These are phyloP conservation scores for Lynx canadensis DNA, from an alignment of 2,113 vertebrate genomes.

Conservation along the genomic window DNA sequence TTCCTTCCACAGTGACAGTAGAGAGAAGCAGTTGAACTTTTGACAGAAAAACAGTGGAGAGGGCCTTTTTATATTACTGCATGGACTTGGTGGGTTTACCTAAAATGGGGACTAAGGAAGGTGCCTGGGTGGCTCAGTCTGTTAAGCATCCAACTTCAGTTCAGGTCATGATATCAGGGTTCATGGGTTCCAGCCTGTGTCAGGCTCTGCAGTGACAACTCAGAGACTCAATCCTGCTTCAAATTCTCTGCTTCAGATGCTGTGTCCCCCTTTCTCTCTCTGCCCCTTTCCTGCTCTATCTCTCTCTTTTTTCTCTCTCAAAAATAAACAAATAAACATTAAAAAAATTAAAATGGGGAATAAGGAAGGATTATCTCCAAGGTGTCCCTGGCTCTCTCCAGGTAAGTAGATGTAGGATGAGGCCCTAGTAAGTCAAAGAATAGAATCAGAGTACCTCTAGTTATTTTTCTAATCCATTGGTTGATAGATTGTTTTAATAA, in stretches of 20 bases:
- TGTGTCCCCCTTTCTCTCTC: too few relatives aligned
- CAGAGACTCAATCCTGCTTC: too few relatives aligned
- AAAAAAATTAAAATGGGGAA: background rate
- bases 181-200: too few relatives aligned
- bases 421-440: background rate
- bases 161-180: too few relatives aligned
- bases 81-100: background rate
- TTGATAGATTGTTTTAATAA: background rate
- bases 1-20: background rate
- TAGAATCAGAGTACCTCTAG: background rate
- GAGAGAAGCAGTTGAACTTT: background rate
- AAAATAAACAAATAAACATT: too few relatives aligned
- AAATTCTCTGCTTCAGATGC: too few relatives aligned
- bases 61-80: background rate
- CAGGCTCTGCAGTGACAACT: too few relatives aligned
- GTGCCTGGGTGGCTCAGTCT: too few relatives aligned
- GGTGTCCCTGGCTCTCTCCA: background rate
- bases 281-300: too few relatives aligned
- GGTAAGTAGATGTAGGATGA: background rate
- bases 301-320: too few relatives aligned
- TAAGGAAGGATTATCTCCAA: background rate
- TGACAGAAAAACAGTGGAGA: background rate
- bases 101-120: background rate
- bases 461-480: background rate
- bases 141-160: too few relatives aligned